Percentiles rank a stretch among this genome's conserved stretches.
phyloP scores from a whole-genome alignment of 2,888 invertebrate genomes.

The Mylabris sibirica region DNA sequence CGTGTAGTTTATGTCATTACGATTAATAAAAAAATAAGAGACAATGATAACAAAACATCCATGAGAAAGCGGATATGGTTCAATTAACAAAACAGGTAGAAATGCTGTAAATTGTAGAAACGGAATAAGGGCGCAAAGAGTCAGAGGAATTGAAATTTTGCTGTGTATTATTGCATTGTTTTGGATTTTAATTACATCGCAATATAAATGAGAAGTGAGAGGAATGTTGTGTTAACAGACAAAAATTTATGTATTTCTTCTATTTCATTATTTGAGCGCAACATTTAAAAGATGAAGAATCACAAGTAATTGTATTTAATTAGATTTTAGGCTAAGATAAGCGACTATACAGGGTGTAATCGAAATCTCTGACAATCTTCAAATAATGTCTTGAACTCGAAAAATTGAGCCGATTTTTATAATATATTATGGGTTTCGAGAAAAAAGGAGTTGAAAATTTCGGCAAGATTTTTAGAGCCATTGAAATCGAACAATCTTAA shows the following conservation, averaged over 20 bases:
- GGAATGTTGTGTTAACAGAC: background rate
- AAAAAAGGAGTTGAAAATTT: too few species aligned
- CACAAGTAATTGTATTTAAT: too few species aligned
- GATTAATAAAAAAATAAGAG: background rate
- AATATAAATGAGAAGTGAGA: background rate
- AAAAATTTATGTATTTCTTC: background rate
- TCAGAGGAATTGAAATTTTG: background rate
- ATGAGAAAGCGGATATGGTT: slow-evolving; percentile 1
- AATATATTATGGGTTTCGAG: too few species aligned
- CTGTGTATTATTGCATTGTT: background rate
- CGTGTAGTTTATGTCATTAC: background rate
- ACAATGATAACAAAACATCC: background rate
- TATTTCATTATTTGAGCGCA: background rate
- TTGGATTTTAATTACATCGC: background rate
- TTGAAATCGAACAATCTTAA: too few species aligned
- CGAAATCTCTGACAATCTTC: too few species aligned
- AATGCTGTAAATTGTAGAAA: background rate
- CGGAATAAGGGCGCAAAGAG: background rate
- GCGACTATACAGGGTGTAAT: too few species aligned
- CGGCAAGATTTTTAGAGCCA: too few species aligned
- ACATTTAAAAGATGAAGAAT: background rate
- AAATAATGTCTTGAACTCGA: too few species aligned
- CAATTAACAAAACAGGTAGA: slow-evolving; percentile 3
- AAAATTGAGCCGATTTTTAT: too few species aligned
- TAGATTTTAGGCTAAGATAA: too few species aligned